Base-by-base conservation (phyloP, 2,888 invertebrate genomes). In the Scaptomyza cyrtandrae region DNA sequence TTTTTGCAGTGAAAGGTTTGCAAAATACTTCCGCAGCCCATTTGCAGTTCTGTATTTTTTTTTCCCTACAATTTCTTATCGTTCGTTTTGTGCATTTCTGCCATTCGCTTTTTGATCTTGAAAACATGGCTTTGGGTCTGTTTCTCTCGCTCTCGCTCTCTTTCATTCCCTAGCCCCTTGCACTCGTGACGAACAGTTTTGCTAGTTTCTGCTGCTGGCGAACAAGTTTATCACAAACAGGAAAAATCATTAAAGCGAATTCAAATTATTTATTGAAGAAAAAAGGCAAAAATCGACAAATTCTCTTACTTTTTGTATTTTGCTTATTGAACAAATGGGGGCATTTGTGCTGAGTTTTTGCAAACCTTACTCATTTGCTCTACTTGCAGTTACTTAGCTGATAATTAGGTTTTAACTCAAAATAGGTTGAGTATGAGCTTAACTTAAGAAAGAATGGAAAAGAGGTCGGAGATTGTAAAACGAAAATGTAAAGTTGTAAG, bases 21-120 rank as follows among this genome's bases (percentile, higher is more conserved):
- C 65, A 59, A 80, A 80, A 74, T 71, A 66, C 69, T 78, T 71
- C 61, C 63, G 74, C 55, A 60, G 52, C 61, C 64, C 69, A 69
- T 75, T 62, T 69, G 71, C 71, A 72, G 65, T 71, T 76, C 60
- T 48, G 48, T 48, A 39, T 66, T 24, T 41, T 45, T 45, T 54
- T 44, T 70, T 43, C 37, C 61, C 48, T 58, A 52, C 50, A 61
- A 55, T 80, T 77, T 53, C 70, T 77, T 75, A 58, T 67, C 67
- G 75, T 43, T 62, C 39, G 53, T 57, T 54, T 53, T 66, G 52
- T 67, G 57, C 52, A 56, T 62, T 75, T 73, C 50, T 75, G 57
- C 78, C 87, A 86, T 84, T 84, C 88, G 86, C 86, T 88, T 88
- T 83, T 80, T 84, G 83, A 84, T 84, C 83, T 88, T 84, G 83